Evolutionary conservation across 2,888 invertebrate species (phyloP), one percentile per base, ranked within the genome.

Genomic region (Megamerina dolium): DNA sequence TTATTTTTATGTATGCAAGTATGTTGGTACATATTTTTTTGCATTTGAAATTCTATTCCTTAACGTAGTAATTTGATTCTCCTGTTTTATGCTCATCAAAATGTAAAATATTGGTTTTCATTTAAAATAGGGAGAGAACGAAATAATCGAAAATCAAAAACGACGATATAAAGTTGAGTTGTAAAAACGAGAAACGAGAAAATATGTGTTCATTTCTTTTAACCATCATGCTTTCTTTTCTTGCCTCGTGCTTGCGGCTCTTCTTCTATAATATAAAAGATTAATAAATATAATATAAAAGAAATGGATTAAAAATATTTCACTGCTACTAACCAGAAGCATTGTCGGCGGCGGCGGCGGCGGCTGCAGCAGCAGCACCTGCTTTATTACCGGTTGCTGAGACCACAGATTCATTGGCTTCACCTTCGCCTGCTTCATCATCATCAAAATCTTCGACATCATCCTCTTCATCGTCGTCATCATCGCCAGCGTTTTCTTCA

Each of bases 171-270:
- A 42, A 43, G 36, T 43, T 35, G 36, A 36, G 31, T 29, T 38
- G 29, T 43, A 43, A 48, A 49, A 41, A 46, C 41, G 43, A 26
- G 35, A 39, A 43, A 27, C 30, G 29, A 29, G 45, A 47, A 37
- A 35, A 23, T 32, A 37, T 23, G 39, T 38, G 21, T 34, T 38
- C 35, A 17, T 27, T 34, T 35, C 41, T 31, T 50, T 66, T 71
- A 71, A 62, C 69, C 82, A 66, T 82, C 82, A 62, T 78, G 78
- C 75, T 83, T 83, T 76, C 83, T 78, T 66, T 83, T 83, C 72
- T 82, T 83, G 58, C 83, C 83, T 70, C 82, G 73, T 46, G 76
- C 77, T 56, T 80, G 61, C 53, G 71, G 72, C 41, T 74, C 78
- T 33, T 74, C 77, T 55, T 50, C 51, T 56, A 46, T 8, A 36